Evolutionary conservation across 2,888 invertebrate species (phyloP).

Genomic region (Caenorhabditis zanzibari): DNA sequence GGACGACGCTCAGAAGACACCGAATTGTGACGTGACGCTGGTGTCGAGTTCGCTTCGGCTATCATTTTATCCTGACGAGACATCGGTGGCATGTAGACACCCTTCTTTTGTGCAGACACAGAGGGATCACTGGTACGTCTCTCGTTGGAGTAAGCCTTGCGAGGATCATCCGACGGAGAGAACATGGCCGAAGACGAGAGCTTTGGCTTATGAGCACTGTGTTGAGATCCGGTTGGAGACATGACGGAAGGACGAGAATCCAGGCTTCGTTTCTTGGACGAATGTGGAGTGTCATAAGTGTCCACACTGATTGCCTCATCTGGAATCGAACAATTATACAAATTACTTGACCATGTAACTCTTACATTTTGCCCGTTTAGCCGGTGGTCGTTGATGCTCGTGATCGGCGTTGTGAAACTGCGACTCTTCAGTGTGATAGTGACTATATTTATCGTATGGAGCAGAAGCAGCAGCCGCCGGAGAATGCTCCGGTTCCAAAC

Average conservation of each 20-base stretch:
- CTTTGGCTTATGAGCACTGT: constrained; percentile 13
- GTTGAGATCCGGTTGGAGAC: not conserved
- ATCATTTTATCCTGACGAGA: constrained; percentile 63
- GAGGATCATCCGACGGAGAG: not conserved
- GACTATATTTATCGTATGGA: constrained; percentile 20
- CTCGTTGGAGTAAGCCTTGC: not conserved
- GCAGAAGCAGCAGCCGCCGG: not conserved
- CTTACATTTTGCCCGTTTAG: constrained; percentile 30
- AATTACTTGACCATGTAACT: not conserved
- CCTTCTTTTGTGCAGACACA: constrained; percentile 24
- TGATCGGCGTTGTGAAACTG: constrained; percentile 9
- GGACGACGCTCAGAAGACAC: constrained; percentile 53
- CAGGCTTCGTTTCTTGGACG: constrained; percentile 22
- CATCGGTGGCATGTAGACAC: constrained; percentile 43
- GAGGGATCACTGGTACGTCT: constrained; percentile 30
- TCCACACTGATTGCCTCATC: constrained; percentile 53
- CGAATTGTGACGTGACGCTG: constrained; percentile 41
- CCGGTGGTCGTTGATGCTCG: constrained; percentile 21
- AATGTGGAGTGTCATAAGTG: constrained; percentile 36
- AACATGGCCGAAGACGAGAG: constrained; percentile 22
- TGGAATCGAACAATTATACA: not conserved
- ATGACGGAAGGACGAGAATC: constrained; percentile 3
- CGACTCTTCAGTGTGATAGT: constrained; percentile 12
- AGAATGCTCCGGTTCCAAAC: constrained; percentile 6
- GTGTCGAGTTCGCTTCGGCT: constrained; percentile 30